A percentile compares a stretch with the other conserved stretches of the same genome.
Evolutionary conservation across 2,888 invertebrate species (phyloP).

Genomic region (Laothoe populi): DNA sequence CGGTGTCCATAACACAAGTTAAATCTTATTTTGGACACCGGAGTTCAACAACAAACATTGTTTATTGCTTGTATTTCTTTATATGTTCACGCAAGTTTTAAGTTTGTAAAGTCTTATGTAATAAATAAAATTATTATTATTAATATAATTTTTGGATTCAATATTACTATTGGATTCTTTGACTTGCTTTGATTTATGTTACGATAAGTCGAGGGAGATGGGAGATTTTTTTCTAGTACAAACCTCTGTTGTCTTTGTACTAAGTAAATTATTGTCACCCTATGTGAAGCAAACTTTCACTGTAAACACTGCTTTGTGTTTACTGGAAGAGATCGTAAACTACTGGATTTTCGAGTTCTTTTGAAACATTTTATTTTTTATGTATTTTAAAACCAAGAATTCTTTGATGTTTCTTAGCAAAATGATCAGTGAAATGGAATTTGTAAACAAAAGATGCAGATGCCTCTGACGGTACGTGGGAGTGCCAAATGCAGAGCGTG

Average conservation of each 20-base stretch:
- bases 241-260: background rate
- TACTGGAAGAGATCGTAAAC: constrained; percentile 57
- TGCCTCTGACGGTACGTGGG: background rate
- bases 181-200: too few species aligned
- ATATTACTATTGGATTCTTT: too few species aligned
- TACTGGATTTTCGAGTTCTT: constrained; percentile 40
- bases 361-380: constrained; percentile 38
- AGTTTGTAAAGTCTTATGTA: too few species aligned
- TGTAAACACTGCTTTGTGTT: constrained; percentile 60
- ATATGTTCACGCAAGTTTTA: too few species aligned
- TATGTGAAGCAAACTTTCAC: constrained; percentile 49
- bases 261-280: constrained; percentile 41
- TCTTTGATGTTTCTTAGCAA: constrained; percentile 28
- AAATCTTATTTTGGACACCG: too few species aligned
- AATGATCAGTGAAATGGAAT: constrained; percentile 23
- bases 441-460: constrained; percentile 29
- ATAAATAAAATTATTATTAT: too few species aligned
- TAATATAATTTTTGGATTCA: too few species aligned
- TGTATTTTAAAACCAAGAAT: constrained; percentile 26
- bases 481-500: constrained; percentile 3
- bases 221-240: background rate
- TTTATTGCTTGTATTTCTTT: too few species aligned
- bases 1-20: too few species aligned
- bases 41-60: too few species aligned
- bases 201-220: too few species aligned